Conservation (phyloP, 37 sponge, comb jelly and placozoan species). For the Amphimedon queenslandica region DNA sequence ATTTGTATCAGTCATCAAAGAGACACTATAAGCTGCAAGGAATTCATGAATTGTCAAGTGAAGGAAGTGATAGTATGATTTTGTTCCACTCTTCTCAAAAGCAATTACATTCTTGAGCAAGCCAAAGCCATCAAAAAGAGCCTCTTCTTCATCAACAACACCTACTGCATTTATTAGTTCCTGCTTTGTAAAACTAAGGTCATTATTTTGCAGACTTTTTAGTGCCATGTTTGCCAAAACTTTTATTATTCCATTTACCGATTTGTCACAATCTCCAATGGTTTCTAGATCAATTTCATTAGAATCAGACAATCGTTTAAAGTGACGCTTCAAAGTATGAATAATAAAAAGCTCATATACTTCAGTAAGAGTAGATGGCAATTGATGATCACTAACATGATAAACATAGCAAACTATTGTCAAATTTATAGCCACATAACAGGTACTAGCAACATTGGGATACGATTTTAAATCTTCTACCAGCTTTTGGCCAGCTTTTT, state of each 20-base stretch:
- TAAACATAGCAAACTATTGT: slow-evolving; percentile 31
- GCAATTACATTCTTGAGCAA: slow-evolving; percentile 8
- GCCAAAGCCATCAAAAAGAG: slow-evolving; percentile 4
- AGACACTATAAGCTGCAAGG: slow-evolving; percentile 37
- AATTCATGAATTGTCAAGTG: slow-evolving; percentile 52
- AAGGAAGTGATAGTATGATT: slow-evolving; percentile 26
- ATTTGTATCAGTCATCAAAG: not conserved
- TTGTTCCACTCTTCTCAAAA: not conserved
- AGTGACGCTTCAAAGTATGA: slow-evolving; percentile 15
- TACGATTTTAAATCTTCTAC: slow-evolving; percentile 10
- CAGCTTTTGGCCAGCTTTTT: not conserved
- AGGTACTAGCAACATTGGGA: slow-evolving; percentile 9
- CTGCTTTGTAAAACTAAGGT: slow-evolving; percentile 6
- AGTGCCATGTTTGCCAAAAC: slow-evolving; percentile 13
- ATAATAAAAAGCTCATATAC: slow-evolving; percentile 26
- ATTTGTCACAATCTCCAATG: not conserved
- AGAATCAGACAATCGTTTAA: not conserved
- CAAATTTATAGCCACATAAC: slow-evolving; percentile 34
- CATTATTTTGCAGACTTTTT: not conserved
- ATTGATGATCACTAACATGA: not conserved
- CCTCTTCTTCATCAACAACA: not conserved
- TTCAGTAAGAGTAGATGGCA: slow-evolving; percentile 28
- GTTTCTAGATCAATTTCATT: not conserved
- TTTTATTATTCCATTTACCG: not conserved
- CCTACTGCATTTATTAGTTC: not conserved